A percentile compares a stretch with the other conserved stretches of the same genome.
Conservation (phyloP, 2,888 invertebrate genomes). For the Eupsilia transversa region DNA sequence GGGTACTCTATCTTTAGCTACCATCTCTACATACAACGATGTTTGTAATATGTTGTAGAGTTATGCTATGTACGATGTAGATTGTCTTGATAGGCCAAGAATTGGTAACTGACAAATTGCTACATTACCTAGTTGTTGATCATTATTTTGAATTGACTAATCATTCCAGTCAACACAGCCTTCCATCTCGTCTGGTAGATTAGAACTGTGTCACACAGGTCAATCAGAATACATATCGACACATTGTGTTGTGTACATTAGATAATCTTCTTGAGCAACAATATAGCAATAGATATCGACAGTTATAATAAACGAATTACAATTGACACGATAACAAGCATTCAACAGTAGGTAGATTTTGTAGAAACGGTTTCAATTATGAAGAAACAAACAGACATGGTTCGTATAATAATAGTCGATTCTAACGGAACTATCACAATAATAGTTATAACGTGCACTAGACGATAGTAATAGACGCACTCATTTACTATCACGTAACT, state of each 20-base stretch:
- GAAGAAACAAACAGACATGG: background rate
- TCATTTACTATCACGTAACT: slow-evolving; percentile 18
- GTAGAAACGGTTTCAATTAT: background rate
- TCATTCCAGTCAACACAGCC: background rate
- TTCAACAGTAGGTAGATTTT: slow-evolving; percentile 5
- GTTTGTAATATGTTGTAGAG: background rate
- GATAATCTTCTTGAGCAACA: background rate
- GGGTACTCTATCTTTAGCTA: slow-evolving; percentile 15
- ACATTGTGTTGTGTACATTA: background rate
- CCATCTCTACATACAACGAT: background rate
- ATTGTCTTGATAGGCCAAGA: background rate
- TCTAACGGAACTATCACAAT: slow-evolving; percentile 19
- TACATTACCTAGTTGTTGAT: slow-evolving; percentile 1
- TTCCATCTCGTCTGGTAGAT: background rate
- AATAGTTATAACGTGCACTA: slow-evolving; percentile 27
- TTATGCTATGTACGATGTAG: background rate
- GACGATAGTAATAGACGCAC: slow-evolving; percentile 6
- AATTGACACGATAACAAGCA: slow-evolving; percentile 1
- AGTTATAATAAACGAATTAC: background rate
- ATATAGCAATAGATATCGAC: background rate
- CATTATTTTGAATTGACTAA: slow-evolving; percentile 2
- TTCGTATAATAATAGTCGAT: slow-evolving; percentile 6
- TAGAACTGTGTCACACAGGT: slow-evolving; percentile 21
- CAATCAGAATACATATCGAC: slow-evolving; percentile 7
- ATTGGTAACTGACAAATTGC: background rate